Percentiles rank a stretch among this genome's conserved stretches.
Evolutionary conservation across 2,888 invertebrate genomes (phyloP).

Genomic region (Pantelozetes paolii): DNA sequence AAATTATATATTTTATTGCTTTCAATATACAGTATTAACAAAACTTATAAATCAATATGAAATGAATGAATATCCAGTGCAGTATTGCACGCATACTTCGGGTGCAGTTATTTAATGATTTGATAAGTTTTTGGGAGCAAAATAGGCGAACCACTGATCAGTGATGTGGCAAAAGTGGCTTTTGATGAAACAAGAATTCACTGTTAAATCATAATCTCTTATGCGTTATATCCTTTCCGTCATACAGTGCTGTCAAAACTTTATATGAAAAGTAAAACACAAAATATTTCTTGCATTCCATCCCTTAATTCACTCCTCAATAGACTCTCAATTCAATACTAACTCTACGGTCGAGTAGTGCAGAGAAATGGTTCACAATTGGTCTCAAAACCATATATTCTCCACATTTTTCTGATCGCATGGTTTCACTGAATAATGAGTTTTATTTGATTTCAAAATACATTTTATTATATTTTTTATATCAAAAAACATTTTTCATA

Average conservation of each 20-base stretch:
- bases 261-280: conserved; percentile 28
- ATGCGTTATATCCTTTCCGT: conserved; percentile 6
- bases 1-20: no score
- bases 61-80: background rate
- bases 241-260: conserved; percentile 23
- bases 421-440: conserved; percentile 15
- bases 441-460: conserved; percentile 23
- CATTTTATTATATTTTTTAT: conserved; percentile 2
- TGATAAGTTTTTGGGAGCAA: background rate
- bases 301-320: background rate
- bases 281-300: conserved; percentile 33
- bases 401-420: conserved; percentile 16
- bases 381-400: conserved; percentile 12
- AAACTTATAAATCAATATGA: background rate
- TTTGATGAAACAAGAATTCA: background rate
- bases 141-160: background rate
- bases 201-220: background rate
- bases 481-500: background rate
- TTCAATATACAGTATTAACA: no score
- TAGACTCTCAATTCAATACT: background rate
- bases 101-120: background rate
- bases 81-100: background rate
- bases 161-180: conserved; percentile 13
- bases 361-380: background rate
- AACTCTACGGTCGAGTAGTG: conserved; percentile 1